phyloP scores from a whole-genome alignment of 1,140 invertebrate genomes.

The Lanistes nyassanus region DNA sequence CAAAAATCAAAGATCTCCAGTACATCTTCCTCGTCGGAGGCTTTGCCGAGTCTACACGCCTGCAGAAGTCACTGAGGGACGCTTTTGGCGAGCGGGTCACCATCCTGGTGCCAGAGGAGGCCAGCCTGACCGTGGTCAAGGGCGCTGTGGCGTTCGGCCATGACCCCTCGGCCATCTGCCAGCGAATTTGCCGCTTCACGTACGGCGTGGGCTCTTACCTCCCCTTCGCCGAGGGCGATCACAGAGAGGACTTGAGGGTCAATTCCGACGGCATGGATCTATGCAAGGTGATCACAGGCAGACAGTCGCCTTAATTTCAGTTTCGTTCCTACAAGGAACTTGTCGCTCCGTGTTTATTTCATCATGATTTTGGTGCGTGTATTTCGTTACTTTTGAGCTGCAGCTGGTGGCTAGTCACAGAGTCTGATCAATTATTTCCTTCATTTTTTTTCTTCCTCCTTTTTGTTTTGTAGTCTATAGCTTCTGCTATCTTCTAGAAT shows the following conservation, averaged over 20 bases:
- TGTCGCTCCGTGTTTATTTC: too few relatives aligned
- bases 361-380: too few relatives aligned
- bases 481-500: too few relatives aligned
- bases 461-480: too few relatives aligned
- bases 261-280: conserved; percentile 70
- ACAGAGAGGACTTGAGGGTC: conserved; percentile 70
- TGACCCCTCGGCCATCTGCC: conserved; percentile 71
- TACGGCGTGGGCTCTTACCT: conserved; percentile 74
- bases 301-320: too few relatives aligned
- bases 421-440: too few relatives aligned
- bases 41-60: conserved; percentile 71
- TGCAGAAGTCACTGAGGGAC: conserved; percentile 70
- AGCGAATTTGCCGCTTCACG: conserved; percentile 71
- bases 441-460: too few relatives aligned
- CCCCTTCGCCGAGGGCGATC: conserved; percentile 64
- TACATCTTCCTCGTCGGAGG: conserved; percentile 74
- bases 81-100: conserved; percentile 68
- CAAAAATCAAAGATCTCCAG: conserved; percentile 63
- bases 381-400: too few relatives aligned
- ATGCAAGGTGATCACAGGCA: conserved; percentile 62
- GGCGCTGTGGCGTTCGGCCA: conserved; percentile 73
- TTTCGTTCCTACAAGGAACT: too few relatives aligned
- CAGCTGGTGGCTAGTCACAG: too few relatives aligned
- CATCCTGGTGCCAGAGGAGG: conserved; percentile 71
- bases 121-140: conserved; percentile 60